Evolutionary conservation across 2,888 invertebrate species (phyloP), one percentile per base, ranked within the genome.

Genomic region (Lacanobia wlatinum): DNA sequence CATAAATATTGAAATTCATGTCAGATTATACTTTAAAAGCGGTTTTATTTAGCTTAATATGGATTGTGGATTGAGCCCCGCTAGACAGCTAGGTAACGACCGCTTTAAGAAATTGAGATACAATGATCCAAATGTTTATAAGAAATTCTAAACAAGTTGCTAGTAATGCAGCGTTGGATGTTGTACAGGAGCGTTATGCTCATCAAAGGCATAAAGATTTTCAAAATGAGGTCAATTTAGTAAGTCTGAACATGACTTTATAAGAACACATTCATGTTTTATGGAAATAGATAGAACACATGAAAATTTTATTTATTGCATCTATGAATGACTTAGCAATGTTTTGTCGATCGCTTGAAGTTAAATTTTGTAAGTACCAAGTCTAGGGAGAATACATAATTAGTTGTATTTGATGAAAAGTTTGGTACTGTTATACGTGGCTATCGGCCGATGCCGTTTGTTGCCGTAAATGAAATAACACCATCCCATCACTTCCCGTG

Each of bases 1-100:
- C 34, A 74, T 72, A 68, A 67, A 78, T 78, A 74, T 72, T 74
- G 56, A 70, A 64, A 69, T 66, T 52, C 56, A 50, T 59, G 52
- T 69, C 70, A 59, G 56, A 71, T 81, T 81, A 81, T 73, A 67
- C 59, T 56, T 80, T n/a, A 63, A 6, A 38, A 53, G 43, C 6
- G n/a, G 63, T 80, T 80, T 78, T 70, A 63, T 73, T 62, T 23
- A 56, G 52, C 68, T 69, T 55, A 16, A 50, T 48, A 77, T 55
- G 64, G 65, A 52, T 67, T 21, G 10, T 50, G 3, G 21, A 43
- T 9, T n/a, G 14, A 4, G 43, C 28, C 12, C n/a, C 23, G 12
- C 23, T 21, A 1, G n/a, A 14, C 6, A 6, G 3, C 12, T 9
- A 4, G 14, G 14, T 23, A 23, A 18, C n/a, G 21, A 53, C 14